Conservation (phyloP, 1,140 invertebrate genomes). For the Papilio machaon region DNA sequence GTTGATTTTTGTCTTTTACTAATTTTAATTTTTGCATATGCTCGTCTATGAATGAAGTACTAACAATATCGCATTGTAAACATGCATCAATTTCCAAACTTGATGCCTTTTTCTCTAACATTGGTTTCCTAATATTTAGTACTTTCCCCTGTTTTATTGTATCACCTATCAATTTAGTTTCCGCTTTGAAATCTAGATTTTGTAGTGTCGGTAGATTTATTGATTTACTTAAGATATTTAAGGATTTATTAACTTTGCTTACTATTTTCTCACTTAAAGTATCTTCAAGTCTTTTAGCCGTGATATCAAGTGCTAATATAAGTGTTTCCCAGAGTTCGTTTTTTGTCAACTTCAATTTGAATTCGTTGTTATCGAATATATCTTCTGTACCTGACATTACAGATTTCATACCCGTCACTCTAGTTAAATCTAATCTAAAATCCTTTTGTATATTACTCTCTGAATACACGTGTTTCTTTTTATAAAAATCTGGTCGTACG, state of each 20-base stretch:
- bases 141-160: background rate
- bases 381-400: slow-evolving; percentile 41
- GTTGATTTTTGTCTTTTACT: background rate
- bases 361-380: slow-evolving; percentile 42
- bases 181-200: background rate
- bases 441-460: slow-evolving; percentile 15
- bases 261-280: slow-evolving; percentile 61
- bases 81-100: slow-evolving; percentile 42
- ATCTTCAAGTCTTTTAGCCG: slow-evolving; percentile 60
- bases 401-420: slow-evolving; percentile 44
- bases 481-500: slow-evolving; percentile 3
- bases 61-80: slow-evolving; percentile 61
- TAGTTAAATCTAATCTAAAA: background rate
- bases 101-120: slow-evolving; percentile 20
- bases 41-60: slow-evolving; percentile 59
- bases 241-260: slow-evolving; percentile 55
- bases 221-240: slow-evolving; percentile 49
- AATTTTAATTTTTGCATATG: slow-evolving; percentile 48
- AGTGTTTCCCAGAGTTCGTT: slow-evolving; percentile 66
- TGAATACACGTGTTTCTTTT: slow-evolving; percentile 2
- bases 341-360: slow-evolving; percentile 44
- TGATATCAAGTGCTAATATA: slow-evolving; percentile 55
- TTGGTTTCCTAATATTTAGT: background rate
- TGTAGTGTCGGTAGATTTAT: background rate
- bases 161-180: slow-evolving; percentile 8